Base-by-base conservation (phyloP, 2,888 invertebrate species). In the Pristionchus mayeri region DNA sequence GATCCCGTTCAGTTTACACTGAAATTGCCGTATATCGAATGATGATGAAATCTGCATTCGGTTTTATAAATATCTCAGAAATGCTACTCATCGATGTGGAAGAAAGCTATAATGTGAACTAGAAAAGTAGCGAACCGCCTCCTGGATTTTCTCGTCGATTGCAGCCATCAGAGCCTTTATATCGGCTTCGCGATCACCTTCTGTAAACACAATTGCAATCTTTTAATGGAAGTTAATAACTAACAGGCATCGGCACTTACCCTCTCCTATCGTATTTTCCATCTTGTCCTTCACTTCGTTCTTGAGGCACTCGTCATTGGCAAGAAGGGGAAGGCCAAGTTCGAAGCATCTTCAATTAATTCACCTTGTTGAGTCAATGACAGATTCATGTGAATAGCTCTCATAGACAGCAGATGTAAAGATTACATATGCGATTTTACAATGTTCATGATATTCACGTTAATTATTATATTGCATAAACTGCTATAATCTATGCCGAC, bases 241-340 rank as follows among this genome's bases (percentile, higher is more conserved):
- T 27, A 18, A 13, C 6, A 54, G 21, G 16, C 16, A 21, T 13
- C 4, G 4, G 54, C 60, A 27, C 50, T 78, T 9, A 78, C 76
- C 76, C 3, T 18, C 16, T 27, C 24, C 76, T 3, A 11, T 30
- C 21, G 50, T 50, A 30, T 78, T 50, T 27, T 78, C 50, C 76
- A 78, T 78, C 16, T n/a, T n/a, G n/a, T 54, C 57, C n/a, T 80
- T 54, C 40, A 76, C 37, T n/a, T n/a, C n/a, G 30, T 27, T 30
- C 24, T 82, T 63, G 21, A 11, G 87, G 34, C 93, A n/a, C n/a
- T n/a, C 76, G 86, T 95, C 95, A 85, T 95, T 94, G 0, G 96
- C 95, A 88, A 96, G 95, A 37, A 95, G 95, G 0, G 96, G 94
- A 91, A 95, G 95, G 0, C 97, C 97, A 2, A 95, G 95, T 90